Conservation (phyloP, 2,113 vertebrate genomes). For the Podilymbus podiceps region DNA sequence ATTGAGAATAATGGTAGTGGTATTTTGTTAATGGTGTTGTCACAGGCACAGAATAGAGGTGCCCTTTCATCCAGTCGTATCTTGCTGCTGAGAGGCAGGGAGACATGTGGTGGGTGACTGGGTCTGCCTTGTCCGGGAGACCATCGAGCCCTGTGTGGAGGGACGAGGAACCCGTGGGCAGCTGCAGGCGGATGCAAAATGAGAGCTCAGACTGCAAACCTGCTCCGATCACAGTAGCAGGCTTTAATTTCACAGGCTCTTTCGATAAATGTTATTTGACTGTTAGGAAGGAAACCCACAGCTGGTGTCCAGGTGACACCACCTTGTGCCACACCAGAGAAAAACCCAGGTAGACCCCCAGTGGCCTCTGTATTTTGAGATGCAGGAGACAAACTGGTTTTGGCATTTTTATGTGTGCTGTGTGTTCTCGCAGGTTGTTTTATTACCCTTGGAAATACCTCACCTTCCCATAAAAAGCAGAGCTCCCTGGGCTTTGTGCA, state of each 20-base stretch:
- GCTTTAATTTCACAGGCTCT: not conserved
- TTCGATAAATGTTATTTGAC: not conserved
- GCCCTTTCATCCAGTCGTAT: not conserved
- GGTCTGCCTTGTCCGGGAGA: not conserved
- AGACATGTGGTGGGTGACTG: rapidly evolving
- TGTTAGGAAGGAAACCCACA: not conserved
- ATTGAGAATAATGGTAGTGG: not conserved
- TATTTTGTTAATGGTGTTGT: not conserved
- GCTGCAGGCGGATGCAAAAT: not conserved
- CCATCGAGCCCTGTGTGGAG: not conserved
- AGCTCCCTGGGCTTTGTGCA: not conserved
- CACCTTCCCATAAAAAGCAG: not conserved
- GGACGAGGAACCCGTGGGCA: not conserved
- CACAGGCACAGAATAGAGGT: not conserved
- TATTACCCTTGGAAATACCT: not conserved
- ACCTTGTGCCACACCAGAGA: not conserved
- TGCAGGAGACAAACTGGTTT: not conserved
- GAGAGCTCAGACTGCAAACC: not conserved
- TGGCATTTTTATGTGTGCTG: not conserved
- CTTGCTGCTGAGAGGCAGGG: not conserved
- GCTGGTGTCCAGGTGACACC: not conserved
- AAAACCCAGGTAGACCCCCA: not conserved
- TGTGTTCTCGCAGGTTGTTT: not conserved
- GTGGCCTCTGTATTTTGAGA: not conserved
- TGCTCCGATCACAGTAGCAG: not conserved